A percentile compares a stretch with the other conserved stretches of the same genome.
These are phyloP conservation scores for Serrognathus titanus DNA, from an alignment of 2,888 invertebrate genomes.

Conservation along the genomic window DNA sequence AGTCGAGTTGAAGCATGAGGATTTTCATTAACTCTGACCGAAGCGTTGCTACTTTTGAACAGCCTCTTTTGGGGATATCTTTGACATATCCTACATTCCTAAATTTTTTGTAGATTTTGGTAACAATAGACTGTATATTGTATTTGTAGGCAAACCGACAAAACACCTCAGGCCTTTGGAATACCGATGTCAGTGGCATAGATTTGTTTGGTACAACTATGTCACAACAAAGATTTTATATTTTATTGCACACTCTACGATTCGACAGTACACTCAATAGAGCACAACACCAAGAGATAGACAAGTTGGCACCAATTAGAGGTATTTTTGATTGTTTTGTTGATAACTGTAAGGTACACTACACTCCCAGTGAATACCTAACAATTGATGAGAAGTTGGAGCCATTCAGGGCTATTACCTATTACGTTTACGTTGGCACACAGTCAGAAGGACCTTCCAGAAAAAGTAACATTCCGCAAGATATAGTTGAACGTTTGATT, in stretches of 20 bases:
- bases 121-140: no score
- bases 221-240: constrained; percentile 1
- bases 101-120: no score
- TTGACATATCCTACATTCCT: no score
- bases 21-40: no score
- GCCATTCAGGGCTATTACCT: constrained; percentile 18
- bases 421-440: constrained; percentile 10
- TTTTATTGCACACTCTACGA: constrained; percentile 3
- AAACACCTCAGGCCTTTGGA: no score
- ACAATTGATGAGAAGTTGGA: constrained; percentile 32
- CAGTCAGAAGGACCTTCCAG: constrained; percentile 7
- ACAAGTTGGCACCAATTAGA: constrained; percentile 8
- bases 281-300: background rate
- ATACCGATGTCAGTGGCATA: background rate
- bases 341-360: constrained; percentile 22
- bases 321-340: constrained; percentile 27
- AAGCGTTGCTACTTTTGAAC: no score
- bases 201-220: constrained; percentile 1
- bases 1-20: no score
- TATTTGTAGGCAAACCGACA: no score
- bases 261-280: constrained; percentile 4
- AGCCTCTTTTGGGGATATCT: no score
- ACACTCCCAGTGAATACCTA: constrained; percentile 24
- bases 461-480: background rate
- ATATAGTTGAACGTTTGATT: constrained; percentile 1